Conservation (phyloP, 2,797 vertebrate species). For the Cynopterus sphinx region DNA sequence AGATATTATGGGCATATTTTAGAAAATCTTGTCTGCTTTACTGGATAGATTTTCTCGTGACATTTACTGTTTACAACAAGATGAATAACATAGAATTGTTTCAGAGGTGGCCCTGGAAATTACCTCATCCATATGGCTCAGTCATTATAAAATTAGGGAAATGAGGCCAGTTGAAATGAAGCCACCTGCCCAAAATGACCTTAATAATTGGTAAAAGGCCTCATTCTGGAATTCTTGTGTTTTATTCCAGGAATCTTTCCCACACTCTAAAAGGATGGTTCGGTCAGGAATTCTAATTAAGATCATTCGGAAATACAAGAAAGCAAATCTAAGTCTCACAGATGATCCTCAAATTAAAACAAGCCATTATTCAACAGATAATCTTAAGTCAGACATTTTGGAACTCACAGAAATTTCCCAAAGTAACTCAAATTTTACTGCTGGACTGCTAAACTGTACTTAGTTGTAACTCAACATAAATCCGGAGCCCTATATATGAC, state of each 20-base stretch:
- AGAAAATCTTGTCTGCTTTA: slow-evolving; percentile 9
- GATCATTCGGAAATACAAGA: slow-evolving; percentile 18
- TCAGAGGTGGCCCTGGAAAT: slow-evolving; percentile 42
- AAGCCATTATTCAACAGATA: slow-evolving; percentile 44
- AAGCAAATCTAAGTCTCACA: slow-evolving; percentile 42
- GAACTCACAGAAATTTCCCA: slow-evolving; percentile 27
- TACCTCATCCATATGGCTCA: not conserved
- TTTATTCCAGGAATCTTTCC: slow-evolving; percentile 16
- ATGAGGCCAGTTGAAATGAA: slow-evolving; percentile 15
- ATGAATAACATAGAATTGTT: slow-evolving; percentile 17
- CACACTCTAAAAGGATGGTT: not conserved
- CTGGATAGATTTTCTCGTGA: not conserved
- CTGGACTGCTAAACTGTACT: not conserved
- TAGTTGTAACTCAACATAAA: not conserved
- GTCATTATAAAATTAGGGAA: slow-evolving; percentile 31
- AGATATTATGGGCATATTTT: not conserved
- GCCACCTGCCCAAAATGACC: slow-evolving; percentile 31
- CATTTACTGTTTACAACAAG: slow-evolving; percentile 32
- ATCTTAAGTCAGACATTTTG: slow-evolving; percentile 18
- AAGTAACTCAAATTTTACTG: not conserved
- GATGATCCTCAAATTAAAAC: slow-evolving; percentile 37
- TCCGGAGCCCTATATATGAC: not conserved
- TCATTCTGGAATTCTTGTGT: not conserved
- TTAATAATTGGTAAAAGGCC: not conserved
- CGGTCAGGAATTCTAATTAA: slow-evolving; percentile 39